phyloP scores from a whole-genome alignment of 2,113 vertebrate genomes.

The Hucho hucho region DNA sequence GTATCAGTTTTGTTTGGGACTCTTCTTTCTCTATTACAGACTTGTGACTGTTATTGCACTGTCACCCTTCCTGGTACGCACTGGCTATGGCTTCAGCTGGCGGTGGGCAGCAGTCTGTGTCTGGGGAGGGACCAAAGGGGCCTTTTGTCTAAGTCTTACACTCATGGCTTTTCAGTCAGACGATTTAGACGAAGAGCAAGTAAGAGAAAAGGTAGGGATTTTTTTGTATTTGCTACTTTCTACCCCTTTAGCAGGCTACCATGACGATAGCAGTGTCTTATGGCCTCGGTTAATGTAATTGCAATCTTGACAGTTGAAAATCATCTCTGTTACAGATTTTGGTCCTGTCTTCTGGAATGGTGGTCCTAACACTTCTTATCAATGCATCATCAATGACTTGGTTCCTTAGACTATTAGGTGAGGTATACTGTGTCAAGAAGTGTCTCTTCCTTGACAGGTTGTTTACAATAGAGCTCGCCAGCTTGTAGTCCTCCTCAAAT shows the following conservation, averaged over 20 bases:
- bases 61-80: conserved; percentile 22
- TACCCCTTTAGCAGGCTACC: neutral
- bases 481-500: no score
- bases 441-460: neutral
- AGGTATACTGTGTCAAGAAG: conserved; percentile 16
- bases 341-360: conserved; percentile 58
- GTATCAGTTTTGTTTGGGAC: neutral
- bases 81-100: conserved; percentile 60
- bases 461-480: neutral
- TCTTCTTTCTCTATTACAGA: conserved; percentile 34
- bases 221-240: neutral
- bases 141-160: conserved; percentile 50
- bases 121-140: conserved; percentile 66
- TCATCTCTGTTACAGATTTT: conserved; percentile 60
- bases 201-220: conserved; percentile 24
- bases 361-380: conserved; percentile 56
- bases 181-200: conserved; percentile 19
- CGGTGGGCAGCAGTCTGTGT: conserved; percentile 60
- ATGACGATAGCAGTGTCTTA: neutral
- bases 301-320: neutral
- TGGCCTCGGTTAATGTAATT: neutral
- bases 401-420: conserved; percentile 62
- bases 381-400: conserved; percentile 60
- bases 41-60: conserved; percentile 49
- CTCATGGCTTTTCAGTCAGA: conserved; percentile 39